Base-by-base conservation (phyloP, 1,140 invertebrate species). In the Aphelinus certus region DNA sequence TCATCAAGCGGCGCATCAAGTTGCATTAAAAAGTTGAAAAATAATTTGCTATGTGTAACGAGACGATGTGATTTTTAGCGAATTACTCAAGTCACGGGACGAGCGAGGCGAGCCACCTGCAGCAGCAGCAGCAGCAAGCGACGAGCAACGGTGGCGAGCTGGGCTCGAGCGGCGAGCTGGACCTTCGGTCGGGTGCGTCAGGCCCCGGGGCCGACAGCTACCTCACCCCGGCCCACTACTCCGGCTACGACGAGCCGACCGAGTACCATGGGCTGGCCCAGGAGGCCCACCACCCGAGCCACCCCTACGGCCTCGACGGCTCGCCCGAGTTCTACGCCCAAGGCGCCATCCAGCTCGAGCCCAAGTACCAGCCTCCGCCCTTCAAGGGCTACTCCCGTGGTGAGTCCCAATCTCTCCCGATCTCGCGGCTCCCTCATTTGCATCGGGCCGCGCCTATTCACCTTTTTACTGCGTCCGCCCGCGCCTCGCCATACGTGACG, bases 251-350 rank as follows among this genome's bases (percentile, higher is more conserved):
- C 51, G 91, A 91, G 45, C 86, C 89, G 5, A 85, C 91, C 67
- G 94, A 95, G 62, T 95, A 95, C 83, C 94, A 94, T 78, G 91
- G 90, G 75, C 81, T 93, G 46, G 64, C 53, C n/a, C 3, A 5
- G 26, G 42, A 7, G 3, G 85, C 88, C 68, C 90, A 91, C 78
- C 89, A 90, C 79, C 86, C 84, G 73, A 84, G 88, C 69, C 86
- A 88, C 80, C 81, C 88, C 57, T 91, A 89, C 78, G 90, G 88
- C 76, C 83, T 91, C 76, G 94, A 95, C 69, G 90, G 89, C 78
- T 92, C 92, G 79, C 92, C 93, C 60, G 94, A 95, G 80, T 94
- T 95, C 80, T 95, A 96, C 77, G 88, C 91, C 78, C 68, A 76
- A 45, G 79, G 87, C 63, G 85, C 86, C 51, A 91, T 91, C 63